Base-by-base conservation (phyloP, 2,113 vertebrate species). In the Xiphophorus maculatus region DNA sequence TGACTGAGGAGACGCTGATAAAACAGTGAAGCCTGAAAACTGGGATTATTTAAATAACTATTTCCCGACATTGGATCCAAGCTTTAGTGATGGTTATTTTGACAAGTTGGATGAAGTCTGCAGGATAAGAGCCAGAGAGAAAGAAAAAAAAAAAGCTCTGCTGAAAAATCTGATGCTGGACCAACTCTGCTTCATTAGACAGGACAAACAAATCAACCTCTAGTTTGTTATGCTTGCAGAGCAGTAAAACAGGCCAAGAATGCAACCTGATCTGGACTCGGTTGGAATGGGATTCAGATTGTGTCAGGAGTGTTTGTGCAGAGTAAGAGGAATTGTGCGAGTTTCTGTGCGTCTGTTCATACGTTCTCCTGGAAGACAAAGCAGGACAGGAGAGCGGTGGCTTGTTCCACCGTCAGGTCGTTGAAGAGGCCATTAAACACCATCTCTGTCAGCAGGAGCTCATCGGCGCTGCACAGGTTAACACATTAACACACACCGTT, bases 281-380 rank as follows among this genome's bases (percentile, higher is more conserved):
- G 69, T 51, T 65, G 74, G 76, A 79, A 83, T 5, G 32, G 30
- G 66, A 63, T 68, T 74, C 22, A 7, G 28, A 10, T 42, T 28
- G 72, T n/a, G 78, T 0, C 0, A 22, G n/a, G 63, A 37, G 71
- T 12, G 76, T 80, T 69, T 69, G 64, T 40, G 0, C 32, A 35
- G 22, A 67, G 61, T 25, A 33, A n/a, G 15, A 61, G 54, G 62
- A 70, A 29, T 74, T 61, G 22, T 33, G 5, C 2, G 32, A 32
- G 76, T 69, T 83, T 54, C 17, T 69, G 64, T 75, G 48, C 25
- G 58, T 58, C 7, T 30, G 73, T 65, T 66, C 71, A 22, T 5
- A 99, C 98, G 1, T 99, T 99, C 89, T 99, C 98, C 88, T 99
- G 98, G 94, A 99, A 99, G 58, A 99, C 98, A 8, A 99, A 98